phyloP scores from a whole-genome alignment of 1,140 invertebrate species.

The Panulirus ornatus region DNA sequence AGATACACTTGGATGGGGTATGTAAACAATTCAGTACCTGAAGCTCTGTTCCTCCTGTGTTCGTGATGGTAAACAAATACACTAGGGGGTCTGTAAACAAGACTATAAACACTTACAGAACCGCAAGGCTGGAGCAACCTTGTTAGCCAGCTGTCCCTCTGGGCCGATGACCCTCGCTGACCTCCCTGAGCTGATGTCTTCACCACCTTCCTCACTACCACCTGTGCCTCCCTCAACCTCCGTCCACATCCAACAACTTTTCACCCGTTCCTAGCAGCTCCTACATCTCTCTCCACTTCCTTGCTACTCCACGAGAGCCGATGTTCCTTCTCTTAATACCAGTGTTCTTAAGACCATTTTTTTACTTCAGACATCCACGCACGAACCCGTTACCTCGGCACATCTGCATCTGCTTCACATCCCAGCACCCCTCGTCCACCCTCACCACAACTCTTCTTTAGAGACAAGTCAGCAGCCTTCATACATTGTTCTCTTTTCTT shows the following conservation, averaged over 20 bases:
- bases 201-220: not conserved
- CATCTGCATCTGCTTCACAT: not conserved
- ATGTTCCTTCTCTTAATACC: no score
- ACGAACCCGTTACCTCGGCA: not conserved
- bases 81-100: not conserved
- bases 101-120: not conserved
- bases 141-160: constrained; percentile 19
- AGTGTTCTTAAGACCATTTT: no score
- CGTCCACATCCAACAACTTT: not conserved
- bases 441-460: not conserved
- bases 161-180: not conserved
- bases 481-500: no score
- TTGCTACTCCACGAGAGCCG: no score
- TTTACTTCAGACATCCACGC: no score
- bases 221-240: not conserved
- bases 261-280: not conserved
- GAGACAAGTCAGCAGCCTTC: no score
- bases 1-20: no score
- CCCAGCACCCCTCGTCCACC: no score
- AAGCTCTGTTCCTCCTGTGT: not conserved
- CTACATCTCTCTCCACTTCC: no score
- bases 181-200: constrained; percentile 29
- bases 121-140: not conserved
- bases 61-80: not conserved
- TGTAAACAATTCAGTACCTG: not conserved